phyloP scores from a whole-genome alignment of 2,888 invertebrate species.

The Octodonta nipae region DNA sequence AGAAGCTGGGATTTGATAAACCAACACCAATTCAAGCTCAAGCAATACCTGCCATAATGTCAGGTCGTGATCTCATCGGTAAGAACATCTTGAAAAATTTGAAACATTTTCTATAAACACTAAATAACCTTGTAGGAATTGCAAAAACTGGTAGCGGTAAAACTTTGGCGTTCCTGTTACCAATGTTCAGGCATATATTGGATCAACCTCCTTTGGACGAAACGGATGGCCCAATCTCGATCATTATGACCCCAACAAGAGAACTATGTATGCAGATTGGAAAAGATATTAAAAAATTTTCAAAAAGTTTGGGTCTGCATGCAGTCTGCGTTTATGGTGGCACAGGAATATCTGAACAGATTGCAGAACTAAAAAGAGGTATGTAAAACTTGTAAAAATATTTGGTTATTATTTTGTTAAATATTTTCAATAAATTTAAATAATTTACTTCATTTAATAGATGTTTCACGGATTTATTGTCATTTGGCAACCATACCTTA shows the following conservation, averaged over 20 bases:
- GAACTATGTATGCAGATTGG: slow-evolving; percentile 99
- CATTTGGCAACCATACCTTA: too few relatives aligned
- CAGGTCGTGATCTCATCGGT: slow-evolving; percentile 84
- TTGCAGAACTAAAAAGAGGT: slow-evolving; percentile 86
- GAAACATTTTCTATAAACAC: too few relatives aligned
- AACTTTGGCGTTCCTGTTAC: slow-evolving; percentile 91
- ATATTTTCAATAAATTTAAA: too few relatives aligned
- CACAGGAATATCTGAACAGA: slow-evolving; percentile 85
- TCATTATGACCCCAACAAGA: slow-evolving; percentile 96
- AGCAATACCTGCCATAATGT: slow-evolving; percentile 95
- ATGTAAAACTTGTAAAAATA: too few relatives aligned
- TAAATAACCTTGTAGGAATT: too few relatives aligned
- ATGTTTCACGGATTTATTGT: too few relatives aligned
- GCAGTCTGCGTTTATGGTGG: slow-evolving; percentile 98
- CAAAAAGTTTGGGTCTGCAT: slow-evolving; percentile 70
- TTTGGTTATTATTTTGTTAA: background rate
- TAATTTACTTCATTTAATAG: too few relatives aligned
- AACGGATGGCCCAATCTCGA: slow-evolving; percentile 90
- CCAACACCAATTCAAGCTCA: slow-evolving; percentile 98
- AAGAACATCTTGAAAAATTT: slow-evolving; percentile 2
- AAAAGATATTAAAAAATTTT: slow-evolving; percentile 87
- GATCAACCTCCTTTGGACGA: slow-evolving; percentile 91
- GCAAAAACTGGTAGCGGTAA: slow-evolving; percentile 99
- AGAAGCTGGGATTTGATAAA: slow-evolving; percentile 82
- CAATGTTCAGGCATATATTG: slow-evolving; percentile 92